Percentiles rank a stretch among this genome's conserved stretches.
Conservation (phyloP, 92 coral and sea anemone genomes). For the Chrysogorgia sp. region DNA sequence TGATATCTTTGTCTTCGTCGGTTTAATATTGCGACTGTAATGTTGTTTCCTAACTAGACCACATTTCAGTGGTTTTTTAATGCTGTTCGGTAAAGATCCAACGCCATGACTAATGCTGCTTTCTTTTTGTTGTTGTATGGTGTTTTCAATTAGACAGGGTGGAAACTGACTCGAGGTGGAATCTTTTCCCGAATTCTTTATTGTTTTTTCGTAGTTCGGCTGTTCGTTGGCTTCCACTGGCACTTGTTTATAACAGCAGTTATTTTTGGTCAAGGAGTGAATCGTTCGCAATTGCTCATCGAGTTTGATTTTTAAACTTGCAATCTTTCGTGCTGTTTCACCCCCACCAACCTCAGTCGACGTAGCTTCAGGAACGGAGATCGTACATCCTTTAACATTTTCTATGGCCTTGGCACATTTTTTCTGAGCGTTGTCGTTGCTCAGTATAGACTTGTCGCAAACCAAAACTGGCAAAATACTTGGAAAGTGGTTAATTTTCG, state of each 20-base stretch:
- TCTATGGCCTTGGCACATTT: background rate
- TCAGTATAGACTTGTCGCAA: background rate
- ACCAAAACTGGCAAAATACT: background rate
- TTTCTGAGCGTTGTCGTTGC: background rate
- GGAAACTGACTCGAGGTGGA: background rate
- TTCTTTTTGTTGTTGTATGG: too few relatives aligned
- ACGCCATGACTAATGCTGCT: too few relatives aligned
- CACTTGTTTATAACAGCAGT: background rate
- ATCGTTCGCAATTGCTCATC: slow-evolving; percentile 29
- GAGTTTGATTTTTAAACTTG: slow-evolving; percentile 19
- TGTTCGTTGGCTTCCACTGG: background rate
- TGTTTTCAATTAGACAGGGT: too few relatives aligned
- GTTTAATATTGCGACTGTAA: background rate
- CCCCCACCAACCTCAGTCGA: background rate
- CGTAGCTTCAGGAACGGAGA: background rate
- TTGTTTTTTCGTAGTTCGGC: background rate
- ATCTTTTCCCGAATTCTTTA: background rate
- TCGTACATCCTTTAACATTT: background rate
- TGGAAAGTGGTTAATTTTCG: background rate
- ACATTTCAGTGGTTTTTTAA: background rate
- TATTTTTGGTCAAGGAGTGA: slow-evolving; percentile 1
- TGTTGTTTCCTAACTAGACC: background rate
- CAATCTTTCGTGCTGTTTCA: slow-evolving; percentile 22
- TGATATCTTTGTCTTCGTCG: background rate
- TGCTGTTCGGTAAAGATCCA: background rate